Evolutionary conservation across 2,888 invertebrate genomes (phyloP).

Genomic region (Drosophila meridiana): DNA sequence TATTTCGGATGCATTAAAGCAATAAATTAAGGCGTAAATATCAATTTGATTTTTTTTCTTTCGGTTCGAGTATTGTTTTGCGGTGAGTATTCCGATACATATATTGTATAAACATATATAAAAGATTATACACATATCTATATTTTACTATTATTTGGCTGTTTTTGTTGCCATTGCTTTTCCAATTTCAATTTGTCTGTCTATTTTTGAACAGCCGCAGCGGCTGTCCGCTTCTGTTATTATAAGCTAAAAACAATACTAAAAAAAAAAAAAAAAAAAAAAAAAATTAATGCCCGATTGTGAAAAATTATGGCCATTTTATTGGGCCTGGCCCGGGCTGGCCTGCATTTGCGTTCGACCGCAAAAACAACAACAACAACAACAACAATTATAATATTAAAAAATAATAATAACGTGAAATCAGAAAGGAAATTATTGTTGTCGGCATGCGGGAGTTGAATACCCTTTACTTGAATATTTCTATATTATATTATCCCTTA

Average conservation of each 20-base stretch:
- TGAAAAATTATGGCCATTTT: slow-evolving; percentile 43
- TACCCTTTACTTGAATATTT: background rate
- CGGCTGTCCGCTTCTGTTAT: slow-evolving; percentile 24
- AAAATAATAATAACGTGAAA: slow-evolving; percentile 3
- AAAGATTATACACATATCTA: background rate
- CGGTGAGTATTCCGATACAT: slow-evolving; percentile 39
- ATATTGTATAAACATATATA: background rate
- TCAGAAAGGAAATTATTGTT: background rate
- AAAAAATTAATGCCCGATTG: slow-evolving; percentile 35
- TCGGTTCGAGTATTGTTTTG: slow-evolving; percentile 44
- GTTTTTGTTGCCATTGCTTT: slow-evolving; percentile 15
- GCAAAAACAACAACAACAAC: slow-evolving; percentile 1
- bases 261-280: slow-evolving; percentile 4
- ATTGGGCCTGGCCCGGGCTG: slow-evolving; percentile 7
- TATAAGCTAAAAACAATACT: slow-evolving; percentile 38
- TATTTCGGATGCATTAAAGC: slow-evolving; percentile 45
- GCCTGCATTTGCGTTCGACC: slow-evolving; percentile 9
- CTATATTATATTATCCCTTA: no score
- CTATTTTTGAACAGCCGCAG: slow-evolving; percentile 30
- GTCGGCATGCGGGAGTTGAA: background rate
- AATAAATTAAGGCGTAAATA: slow-evolving; percentile 60
- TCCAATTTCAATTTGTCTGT: slow-evolving; percentile 25
- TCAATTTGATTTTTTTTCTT: slow-evolving; percentile 44
- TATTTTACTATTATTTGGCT: slow-evolving; percentile 33
- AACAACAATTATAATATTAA: slow-evolving; percentile 10